A percentile compares a stretch with the other conserved stretches of the same genome.
These are phyloP conservation scores for Malacosoma neustria DNA, from an alignment of 2,888 invertebrate species.

Conservation along the genomic window DNA sequence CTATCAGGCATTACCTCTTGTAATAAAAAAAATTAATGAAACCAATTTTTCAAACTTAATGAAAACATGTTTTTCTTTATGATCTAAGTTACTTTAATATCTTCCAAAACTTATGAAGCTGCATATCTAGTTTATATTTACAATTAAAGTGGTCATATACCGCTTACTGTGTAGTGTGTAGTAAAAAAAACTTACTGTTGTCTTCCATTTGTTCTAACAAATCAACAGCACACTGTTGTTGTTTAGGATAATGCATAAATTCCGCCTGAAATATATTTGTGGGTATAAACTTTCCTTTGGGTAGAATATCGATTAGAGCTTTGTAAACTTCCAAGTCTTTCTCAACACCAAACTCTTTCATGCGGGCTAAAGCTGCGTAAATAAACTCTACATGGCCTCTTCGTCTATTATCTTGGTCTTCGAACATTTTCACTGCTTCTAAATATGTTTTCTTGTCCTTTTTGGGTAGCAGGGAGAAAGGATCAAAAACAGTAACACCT, in stretches of 20 bases:
- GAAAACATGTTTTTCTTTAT: too few relatives aligned
- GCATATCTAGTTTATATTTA: too few relatives aligned
- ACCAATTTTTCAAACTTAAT: too few relatives aligned
- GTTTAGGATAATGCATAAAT: conserved; percentile 95
- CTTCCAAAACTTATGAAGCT: too few relatives aligned
- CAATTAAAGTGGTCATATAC: too few relatives aligned
- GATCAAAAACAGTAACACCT: conserved; percentile 47
- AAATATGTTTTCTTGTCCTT: conserved; percentile 82
- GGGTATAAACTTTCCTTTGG: conserved; percentile 92
- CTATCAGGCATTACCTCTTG: conserved; percentile 92
- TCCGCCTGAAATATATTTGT: conserved; percentile 88
- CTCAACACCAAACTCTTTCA: conserved; percentile 93
- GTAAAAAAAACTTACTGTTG: conserved; percentile 75
- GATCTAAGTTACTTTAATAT: too few relatives aligned
- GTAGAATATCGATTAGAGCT: conserved; percentile 87
- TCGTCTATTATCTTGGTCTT: conserved; percentile 78
- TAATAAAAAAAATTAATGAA: conserved; percentile 10
- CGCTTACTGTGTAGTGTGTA: too few relatives aligned
- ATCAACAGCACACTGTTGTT: conserved; percentile 95
- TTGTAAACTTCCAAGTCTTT: conserved; percentile 92
- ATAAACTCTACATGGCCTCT: conserved; percentile 97
- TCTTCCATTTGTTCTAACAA: conserved; percentile 96
- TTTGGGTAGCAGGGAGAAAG: conserved; percentile 61
- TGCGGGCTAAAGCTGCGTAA: conserved; percentile 88
- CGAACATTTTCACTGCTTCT: conserved; percentile 84